Evolutionary conservation across 2,113 vertebrate species (phyloP).

Genomic region (Callorhinus ursinus): DNA sequence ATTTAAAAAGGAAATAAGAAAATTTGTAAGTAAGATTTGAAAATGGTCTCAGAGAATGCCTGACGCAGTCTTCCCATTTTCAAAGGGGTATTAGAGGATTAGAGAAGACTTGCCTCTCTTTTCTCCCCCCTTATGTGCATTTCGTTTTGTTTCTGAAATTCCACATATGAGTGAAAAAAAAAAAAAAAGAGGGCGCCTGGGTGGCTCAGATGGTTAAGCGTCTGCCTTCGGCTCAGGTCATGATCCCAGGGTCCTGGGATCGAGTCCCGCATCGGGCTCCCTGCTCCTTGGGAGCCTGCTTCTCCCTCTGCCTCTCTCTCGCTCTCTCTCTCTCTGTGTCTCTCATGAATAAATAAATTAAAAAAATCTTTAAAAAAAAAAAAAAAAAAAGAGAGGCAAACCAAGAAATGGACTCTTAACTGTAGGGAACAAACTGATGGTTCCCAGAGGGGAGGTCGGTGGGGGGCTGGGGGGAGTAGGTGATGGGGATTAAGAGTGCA

Average conservation of each 20-base stretch:
- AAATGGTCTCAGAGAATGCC: not conserved
- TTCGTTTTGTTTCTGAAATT: not conserved
- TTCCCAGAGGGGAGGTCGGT: not conserved
- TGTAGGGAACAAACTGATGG: not conserved
- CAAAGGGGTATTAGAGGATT: not conserved
- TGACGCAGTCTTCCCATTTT: not conserved
- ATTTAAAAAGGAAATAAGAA: not conserved
- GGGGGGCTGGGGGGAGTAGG: not conserved
- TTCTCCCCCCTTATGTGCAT: not conserved
- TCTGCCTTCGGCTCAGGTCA: no score
- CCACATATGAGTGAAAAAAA: not conserved
- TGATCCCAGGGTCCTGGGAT: no score
- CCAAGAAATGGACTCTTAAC: not conserved
- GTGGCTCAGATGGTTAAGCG: no score
- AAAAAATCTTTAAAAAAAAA: no score
- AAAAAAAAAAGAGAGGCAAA: not conserved
- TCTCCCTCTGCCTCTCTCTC: no score
- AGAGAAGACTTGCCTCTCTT: not conserved
- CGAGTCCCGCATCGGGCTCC: no score
- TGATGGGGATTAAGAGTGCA: no score
- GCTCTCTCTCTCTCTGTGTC: no score
- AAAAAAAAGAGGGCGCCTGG: no score
- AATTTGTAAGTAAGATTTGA: not conserved
- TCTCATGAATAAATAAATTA: no score
- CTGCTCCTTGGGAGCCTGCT: no score